These are phyloP conservation scores for Noctua fimbriata DNA, from an alignment of 2,888 invertebrate genomes.

Conservation along the genomic window DNA sequence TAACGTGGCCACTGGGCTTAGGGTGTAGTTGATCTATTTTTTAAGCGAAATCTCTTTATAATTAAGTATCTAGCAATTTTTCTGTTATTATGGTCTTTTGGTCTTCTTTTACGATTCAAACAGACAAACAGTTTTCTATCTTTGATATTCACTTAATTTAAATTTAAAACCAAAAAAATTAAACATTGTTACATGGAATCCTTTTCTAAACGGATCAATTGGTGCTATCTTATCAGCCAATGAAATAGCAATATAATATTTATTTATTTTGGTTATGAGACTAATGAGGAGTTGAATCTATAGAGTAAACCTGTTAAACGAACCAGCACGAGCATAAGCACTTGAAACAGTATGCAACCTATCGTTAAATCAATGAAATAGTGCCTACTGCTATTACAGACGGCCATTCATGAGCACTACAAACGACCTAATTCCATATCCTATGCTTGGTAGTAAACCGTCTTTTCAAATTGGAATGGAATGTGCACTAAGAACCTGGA, in stretches of 20 bases:
- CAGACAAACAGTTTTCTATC: background rate
- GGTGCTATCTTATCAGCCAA: too few relatives aligned
- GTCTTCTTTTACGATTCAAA: background rate
- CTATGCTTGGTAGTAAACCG: background rate
- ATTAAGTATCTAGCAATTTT: background rate
- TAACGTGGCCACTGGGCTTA: background rate
- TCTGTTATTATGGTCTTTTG: background rate
- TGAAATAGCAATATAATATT: too few relatives aligned
- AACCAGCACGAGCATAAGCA: conserved; percentile 15
- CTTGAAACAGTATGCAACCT: conserved; percentile 21
- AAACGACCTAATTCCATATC: conserved; percentile 34
- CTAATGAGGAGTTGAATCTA: conserved; percentile 1
- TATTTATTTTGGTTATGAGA: too few relatives aligned
- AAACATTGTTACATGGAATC: background rate
- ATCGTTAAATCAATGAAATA: conserved; percentile 46
- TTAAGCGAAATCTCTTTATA: background rate
- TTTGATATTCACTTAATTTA: background rate
- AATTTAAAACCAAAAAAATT: too few relatives aligned
- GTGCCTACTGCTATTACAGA: conserved; percentile 39
- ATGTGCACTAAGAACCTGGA: background rate
- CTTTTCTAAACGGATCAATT: background rate
- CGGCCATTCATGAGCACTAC: conserved; percentile 41
- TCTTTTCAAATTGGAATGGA: conserved; percentile 13
- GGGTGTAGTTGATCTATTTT: background rate
- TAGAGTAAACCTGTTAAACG: conserved; percentile 16